Conservation (phyloP, 2,797 vertebrate genomes). For the Sebastes hubbsi region DNA sequence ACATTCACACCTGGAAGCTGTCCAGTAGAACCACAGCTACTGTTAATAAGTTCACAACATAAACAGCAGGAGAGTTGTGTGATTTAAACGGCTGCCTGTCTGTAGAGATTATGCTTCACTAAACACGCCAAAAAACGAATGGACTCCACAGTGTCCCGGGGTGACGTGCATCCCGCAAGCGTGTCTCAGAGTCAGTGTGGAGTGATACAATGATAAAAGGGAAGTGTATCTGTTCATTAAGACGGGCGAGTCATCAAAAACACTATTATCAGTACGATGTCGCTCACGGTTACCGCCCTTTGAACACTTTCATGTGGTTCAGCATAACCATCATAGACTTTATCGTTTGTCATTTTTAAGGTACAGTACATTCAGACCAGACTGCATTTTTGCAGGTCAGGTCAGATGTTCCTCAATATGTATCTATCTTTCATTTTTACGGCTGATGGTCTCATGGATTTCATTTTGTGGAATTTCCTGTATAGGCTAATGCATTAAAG, state of each 20-base stretch:
- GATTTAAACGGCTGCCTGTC: background rate
- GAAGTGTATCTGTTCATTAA: background rate
- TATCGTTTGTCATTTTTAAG: conserved; percentile 9
- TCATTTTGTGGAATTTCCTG: conserved; percentile 60
- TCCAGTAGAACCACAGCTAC: background rate
- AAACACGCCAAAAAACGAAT: background rate
- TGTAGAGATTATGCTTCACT: background rate
- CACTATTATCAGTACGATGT: background rate
- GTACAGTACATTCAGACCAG: conserved; percentile 36
- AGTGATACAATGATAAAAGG: background rate
- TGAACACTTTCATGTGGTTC: background rate
- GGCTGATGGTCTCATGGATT: conserved; percentile 35
- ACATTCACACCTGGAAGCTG: background rate
- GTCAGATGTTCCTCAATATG: conserved; percentile 39
- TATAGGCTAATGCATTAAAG: conserved; percentile 34
- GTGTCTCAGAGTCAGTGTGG: background rate
- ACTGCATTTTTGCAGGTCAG: conserved; percentile 16
- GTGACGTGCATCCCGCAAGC: background rate
- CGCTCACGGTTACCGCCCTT: background rate
- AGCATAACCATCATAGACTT: background rate
- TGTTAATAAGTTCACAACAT: background rate
- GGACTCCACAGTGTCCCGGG: background rate
- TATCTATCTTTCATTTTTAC: conserved; percentile 47
- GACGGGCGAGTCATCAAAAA: background rate
- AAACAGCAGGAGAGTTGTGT: background rate